Evolutionary conservation across 2,113 vertebrate species (phyloP), one percentile per base, ranked within the genome.

Genomic region (Tenebrosternarchus preto): DNA sequence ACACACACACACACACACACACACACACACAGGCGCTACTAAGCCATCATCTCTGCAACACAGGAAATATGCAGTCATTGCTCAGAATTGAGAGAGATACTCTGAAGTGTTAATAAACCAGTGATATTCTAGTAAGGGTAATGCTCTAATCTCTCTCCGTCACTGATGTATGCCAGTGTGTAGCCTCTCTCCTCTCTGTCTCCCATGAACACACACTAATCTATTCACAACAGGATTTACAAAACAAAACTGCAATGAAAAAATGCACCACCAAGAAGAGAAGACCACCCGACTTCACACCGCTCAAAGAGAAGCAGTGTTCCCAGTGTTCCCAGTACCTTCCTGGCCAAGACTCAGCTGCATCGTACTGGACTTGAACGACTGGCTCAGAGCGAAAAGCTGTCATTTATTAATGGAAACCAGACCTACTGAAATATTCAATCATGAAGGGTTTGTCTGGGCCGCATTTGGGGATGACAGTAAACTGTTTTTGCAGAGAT

Each of bases 41-140:
- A 91, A 88, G 84, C 87, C 82, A 89, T 90, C 89, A 89, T 91
- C 85, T 90, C 84, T 82, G 83, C 60, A 84, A 16, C 29, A 80
- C 3, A 85, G 68, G 83, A 78, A 88, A 91, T 89, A 92, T 91
- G 90, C 87, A 91, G 91, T 91, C 89, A 90, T 83, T 86, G 74
- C 76, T 80, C 86, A 84, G 87, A 92, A 92, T 92, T 83, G 80
- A 91, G 73, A 63, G 57, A 39, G 27, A 68, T 71, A 72, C 70
- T 79, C 77, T 61, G 36, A 55, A 31, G 22, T 72, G 66, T 36
- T 72, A 70, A 81, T 70, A 71, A 70, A 76, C 60, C 20, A 60
- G n/a, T 57, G 27, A 61, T 50, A 67, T 56, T 73, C 24, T 25
- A 66, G 46, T 70, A 19, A 17, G 33, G 75, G 68, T 53, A 27